Percentiles rank a stretch among this genome's conserved stretches.
Evolutionary conservation across 2,888 invertebrate species (phyloP).

Genomic region (Lysandra coridon): DNA sequence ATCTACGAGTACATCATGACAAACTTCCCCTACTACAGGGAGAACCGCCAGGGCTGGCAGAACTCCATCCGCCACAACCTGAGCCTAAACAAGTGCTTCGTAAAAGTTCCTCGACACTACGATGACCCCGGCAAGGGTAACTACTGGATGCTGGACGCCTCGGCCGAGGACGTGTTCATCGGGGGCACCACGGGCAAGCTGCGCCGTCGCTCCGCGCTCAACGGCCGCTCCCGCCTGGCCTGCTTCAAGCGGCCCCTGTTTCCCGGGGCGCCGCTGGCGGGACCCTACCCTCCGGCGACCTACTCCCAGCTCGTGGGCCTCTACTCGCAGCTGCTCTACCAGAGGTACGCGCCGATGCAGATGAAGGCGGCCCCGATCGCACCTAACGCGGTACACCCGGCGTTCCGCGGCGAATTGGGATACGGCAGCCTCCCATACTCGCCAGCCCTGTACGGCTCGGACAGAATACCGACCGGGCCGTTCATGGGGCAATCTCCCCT

Average conservation of each 20-base stretch:
- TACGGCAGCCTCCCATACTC: conserved; percentile 70
- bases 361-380: conserved; percentile 75
- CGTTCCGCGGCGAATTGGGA: conserved; percentile 67
- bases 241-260: conserved; percentile 91
- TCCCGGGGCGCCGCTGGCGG: conserved; percentile 81
- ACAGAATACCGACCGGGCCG: conserved; percentile 57
- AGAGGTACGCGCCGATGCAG: conserved; percentile 83
- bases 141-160: conserved; percentile 99
- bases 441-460: conserved; percentile 57
- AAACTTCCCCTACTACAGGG: conserved; percentile 98
- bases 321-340: conserved; percentile 84
- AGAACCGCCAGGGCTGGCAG: conserved; percentile 99
- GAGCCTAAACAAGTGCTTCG: conserved; percentile 98
- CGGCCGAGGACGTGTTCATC: conserved; percentile 99
- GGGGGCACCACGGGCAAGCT: conserved; percentile 98
- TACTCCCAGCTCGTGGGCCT: conserved; percentile 80
- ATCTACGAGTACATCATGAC: conserved; percentile 99
- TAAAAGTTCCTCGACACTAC: conserved; percentile 98
- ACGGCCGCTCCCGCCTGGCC: conserved; percentile 92
- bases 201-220: conserved; percentile 93
- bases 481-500: conserved; percentile 59
- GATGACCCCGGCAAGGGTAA: conserved; percentile 99
- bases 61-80: conserved; percentile 99
- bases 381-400: conserved; percentile 77
- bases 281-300: conserved; percentile 79